Conservation (phyloP, 2,888 invertebrate genomes). For the Nudaria mundana region DNA sequence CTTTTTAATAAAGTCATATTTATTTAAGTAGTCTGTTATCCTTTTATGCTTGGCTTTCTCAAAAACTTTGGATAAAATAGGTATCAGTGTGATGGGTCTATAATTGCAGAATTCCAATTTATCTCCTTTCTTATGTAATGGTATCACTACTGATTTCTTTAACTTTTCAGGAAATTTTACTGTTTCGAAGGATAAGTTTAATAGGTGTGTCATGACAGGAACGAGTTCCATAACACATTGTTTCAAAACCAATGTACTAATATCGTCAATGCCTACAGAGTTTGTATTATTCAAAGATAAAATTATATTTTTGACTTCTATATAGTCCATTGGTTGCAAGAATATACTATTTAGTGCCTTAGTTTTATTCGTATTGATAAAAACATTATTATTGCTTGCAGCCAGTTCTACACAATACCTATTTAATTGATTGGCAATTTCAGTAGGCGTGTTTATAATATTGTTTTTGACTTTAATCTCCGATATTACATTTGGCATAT, state of each 20-base stretch:
- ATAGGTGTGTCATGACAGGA: neutral
- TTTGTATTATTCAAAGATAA: neutral
- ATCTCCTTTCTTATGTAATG: neutral
- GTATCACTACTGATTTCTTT: neutral
- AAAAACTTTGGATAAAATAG: conserved; percentile 3
- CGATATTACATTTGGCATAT: neutral
- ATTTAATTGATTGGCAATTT: neutral
- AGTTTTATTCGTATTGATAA: neutral
- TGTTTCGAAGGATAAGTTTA: neutral
- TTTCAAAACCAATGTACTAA: neutral
- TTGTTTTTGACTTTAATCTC: neutral
- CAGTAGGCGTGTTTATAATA: neutral
- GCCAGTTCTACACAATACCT: neutral
- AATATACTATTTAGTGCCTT: neutral
- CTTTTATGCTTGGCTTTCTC: neutral
- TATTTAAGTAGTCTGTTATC: neutral
- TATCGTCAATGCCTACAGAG: neutral
- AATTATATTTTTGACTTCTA: neutral
- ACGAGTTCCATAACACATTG: neutral
- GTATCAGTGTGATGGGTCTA: neutral
- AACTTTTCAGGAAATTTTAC: neutral
- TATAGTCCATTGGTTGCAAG: neutral
- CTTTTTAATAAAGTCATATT: neutral
- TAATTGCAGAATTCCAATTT: neutral
- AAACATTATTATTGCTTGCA: neutral